Percentiles rank a stretch among this genome's conserved stretches.
phyloP scores from a whole-genome alignment of 1,140 invertebrate genomes.

The Nixonia krombeini region DNA sequence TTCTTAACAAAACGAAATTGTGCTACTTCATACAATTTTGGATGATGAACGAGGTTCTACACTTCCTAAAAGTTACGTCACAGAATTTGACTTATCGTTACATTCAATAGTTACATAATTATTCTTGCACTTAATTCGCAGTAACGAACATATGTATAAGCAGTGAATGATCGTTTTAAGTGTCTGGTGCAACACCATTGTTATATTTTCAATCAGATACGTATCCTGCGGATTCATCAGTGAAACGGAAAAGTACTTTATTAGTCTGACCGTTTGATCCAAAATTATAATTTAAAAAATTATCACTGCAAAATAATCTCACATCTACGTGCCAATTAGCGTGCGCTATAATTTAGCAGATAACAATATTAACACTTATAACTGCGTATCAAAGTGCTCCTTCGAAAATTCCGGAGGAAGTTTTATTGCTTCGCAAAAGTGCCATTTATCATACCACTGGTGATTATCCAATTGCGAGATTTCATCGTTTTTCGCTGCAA shows the following conservation, averaged over 20 bases:
- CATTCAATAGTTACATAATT: neutral
- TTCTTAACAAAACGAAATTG: no score
- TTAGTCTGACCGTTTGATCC: conserved; percentile 25
- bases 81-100: neutral
- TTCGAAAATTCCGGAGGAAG: conserved; percentile 27
- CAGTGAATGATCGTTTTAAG: conserved; percentile 33
- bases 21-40: no score
- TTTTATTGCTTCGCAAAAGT: conserved; percentile 1
- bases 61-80: no score
- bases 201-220: conserved; percentile 43
- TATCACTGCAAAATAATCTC: conserved; percentile 25
- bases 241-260: conserved; percentile 17
- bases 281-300: conserved; percentile 37
- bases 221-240: conserved; percentile 32
- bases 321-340: conserved; percentile 9
- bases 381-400: conserved; percentile 23
- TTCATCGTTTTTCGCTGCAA: no score
- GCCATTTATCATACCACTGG: no score
- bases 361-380: conserved; percentile 33
- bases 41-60: no score
- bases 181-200: conserved; percentile 38
- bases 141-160: conserved; percentile 24
- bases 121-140: conserved; percentile 17
- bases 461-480: no score
- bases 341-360: conserved; percentile 30